Evolutionary conservation across 2,113 vertebrate genomes (phyloP).

Genomic region (Anguilla rostrata): DNA sequence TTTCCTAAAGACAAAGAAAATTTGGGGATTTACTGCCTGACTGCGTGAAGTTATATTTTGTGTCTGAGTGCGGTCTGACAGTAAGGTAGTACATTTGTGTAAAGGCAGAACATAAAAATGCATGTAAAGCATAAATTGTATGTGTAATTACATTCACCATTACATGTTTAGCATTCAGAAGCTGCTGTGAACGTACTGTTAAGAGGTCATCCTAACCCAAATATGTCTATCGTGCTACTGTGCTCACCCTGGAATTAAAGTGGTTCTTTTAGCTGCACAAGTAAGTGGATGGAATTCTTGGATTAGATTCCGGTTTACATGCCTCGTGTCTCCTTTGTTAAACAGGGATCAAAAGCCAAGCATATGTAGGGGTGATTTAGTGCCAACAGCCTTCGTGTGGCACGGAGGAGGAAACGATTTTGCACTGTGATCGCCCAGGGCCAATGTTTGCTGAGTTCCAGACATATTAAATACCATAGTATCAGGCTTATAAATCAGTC

Average conservation of each 20-base stretch:
- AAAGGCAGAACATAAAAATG: too few species aligned
- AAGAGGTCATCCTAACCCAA: background rate
- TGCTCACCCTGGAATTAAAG: background rate
- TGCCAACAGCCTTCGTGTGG: background rate
- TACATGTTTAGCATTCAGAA: too few species aligned
- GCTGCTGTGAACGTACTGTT: too few species aligned
- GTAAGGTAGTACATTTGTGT: too few species aligned
- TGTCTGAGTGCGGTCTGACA: too few species aligned
- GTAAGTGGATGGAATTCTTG: background rate
- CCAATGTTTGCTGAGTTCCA: conserved; percentile 31
- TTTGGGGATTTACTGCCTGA: too few species aligned
- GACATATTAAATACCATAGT: conserved; percentile 44
- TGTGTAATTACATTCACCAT: too few species aligned
- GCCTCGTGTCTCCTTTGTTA: background rate
- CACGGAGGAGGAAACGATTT: background rate
- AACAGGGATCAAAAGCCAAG: background rate
- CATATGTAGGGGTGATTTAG: background rate
- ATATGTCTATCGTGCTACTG: background rate
- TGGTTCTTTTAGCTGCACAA: background rate
- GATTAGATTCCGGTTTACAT: background rate
- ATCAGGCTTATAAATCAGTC: conserved; percentile 33
- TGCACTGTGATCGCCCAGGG: background rate
- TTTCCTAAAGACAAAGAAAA: too few species aligned
- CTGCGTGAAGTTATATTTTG: too few species aligned
- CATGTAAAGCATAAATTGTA: too few species aligned